Percentiles rank a stretch among this genome's conserved stretches.
phyloP scores from a whole-genome alignment of 2,797 vertebrate genomes.

The Brachymystax lenok region DNA sequence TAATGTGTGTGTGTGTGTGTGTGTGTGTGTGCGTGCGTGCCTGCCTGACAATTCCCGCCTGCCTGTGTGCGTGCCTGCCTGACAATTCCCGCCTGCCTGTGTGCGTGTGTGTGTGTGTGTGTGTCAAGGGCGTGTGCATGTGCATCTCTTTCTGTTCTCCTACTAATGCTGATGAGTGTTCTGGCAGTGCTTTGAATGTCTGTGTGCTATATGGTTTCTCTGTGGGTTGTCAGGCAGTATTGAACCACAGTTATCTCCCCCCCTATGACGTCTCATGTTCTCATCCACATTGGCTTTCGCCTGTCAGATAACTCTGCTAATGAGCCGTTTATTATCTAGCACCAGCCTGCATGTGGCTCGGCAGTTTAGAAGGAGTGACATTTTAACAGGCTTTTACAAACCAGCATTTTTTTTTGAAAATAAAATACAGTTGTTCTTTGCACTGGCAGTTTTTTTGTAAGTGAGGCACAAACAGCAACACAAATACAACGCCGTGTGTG shows the following conservation, averaged over 20 bases:
- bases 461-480: background rate
- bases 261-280: constrained; percentile 34
- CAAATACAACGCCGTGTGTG: background rate
- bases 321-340: constrained; percentile 41
- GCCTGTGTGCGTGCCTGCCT: background rate
- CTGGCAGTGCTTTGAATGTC: background rate
- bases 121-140: background rate
- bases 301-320: constrained; percentile 55
- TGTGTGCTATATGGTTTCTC: background rate
- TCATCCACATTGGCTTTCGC: constrained; percentile 36
- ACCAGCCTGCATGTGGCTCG: constrained; percentile 33
- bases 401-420: background rate
- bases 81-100: background rate
- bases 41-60: background rate
- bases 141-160: background rate
- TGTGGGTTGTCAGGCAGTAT: background rate
- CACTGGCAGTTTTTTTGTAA: background rate
- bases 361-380: constrained; percentile 28
- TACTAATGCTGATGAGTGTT: background rate
- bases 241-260: constrained; percentile 22
- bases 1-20: too few relatives aligned
- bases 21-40: too few relatives aligned
- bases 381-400: background rate
- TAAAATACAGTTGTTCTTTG: background rate
- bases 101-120: constrained; percentile 10